Conservation (phyloP, 1,140 invertebrate genomes). For the Papilio polyxenes region DNA sequence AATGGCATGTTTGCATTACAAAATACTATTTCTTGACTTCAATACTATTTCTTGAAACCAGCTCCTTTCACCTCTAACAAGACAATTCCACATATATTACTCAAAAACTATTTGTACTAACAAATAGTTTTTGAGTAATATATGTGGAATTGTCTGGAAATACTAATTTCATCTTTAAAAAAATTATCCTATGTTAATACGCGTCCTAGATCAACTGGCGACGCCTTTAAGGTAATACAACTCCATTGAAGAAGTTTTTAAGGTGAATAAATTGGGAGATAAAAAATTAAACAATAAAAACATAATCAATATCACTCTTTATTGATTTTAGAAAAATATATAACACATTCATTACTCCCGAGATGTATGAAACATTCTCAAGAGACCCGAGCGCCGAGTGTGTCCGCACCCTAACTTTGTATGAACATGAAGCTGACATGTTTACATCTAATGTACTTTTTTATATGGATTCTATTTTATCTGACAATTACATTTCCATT, state of each 20-base stretch:
- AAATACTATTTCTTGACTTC: background rate
- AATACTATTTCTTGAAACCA: too few species aligned
- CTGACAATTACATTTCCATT: constrained; percentile 20
- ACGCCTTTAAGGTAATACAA: too few species aligned
- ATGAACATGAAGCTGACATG: constrained; percentile 68
- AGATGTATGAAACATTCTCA: constrained; percentile 69
- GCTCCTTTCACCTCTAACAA: too few species aligned
- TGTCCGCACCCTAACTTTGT: constrained; percentile 34
- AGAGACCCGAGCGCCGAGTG: constrained; percentile 43
- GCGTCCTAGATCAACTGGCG: too few species aligned
- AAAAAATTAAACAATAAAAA: constrained; percentile 42
- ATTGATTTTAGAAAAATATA: constrained; percentile 80
- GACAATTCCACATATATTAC: too few species aligned
- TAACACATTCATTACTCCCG: constrained; percentile 76
- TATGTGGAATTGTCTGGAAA: too few species aligned
- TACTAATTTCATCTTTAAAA: too few species aligned
- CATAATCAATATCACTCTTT: constrained; percentile 76
- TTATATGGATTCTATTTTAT: constrained; percentile 53
- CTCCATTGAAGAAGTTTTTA: background rate
- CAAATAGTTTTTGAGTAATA: too few species aligned
- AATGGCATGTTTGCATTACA: constrained; percentile 12
- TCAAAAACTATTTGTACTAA: too few species aligned
- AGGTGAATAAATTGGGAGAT: background rate
- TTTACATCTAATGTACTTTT: constrained; percentile 63
- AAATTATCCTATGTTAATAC: too few species aligned